Evolutionary conservation across 1,140 invertebrate genomes (phyloP).

Genomic region (Littorina saxatilis): DNA sequence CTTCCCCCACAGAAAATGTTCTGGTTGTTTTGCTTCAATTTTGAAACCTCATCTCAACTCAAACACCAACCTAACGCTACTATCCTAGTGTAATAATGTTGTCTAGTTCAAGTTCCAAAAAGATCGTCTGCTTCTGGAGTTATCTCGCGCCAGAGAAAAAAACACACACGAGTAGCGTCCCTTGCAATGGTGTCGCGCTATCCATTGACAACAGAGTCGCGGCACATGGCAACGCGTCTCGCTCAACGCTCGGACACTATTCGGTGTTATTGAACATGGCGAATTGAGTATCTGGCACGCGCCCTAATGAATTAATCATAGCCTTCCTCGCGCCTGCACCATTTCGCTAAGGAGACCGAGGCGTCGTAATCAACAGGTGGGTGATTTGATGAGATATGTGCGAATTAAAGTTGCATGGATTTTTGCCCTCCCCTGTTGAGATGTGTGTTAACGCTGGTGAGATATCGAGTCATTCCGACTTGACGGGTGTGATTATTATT

Average conservation of each 20-base stretch:
- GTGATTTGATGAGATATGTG: neutral
- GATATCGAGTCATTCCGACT: too few species aligned
- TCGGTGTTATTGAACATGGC: neutral
- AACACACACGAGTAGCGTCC: slow-evolving; percentile 25
- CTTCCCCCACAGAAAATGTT: too few species aligned
- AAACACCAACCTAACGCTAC: too few species aligned
- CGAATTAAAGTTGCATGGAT: too few species aligned
- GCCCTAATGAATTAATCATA: neutral
- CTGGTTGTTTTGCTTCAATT: too few species aligned
- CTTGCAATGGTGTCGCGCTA: slow-evolving; percentile 11
- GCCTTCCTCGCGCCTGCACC: neutral
- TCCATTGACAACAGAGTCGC: slow-evolving; percentile 39
- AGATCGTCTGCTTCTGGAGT: neutral
- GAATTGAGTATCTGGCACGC: neutral
- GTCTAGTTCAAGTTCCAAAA: too few species aligned
- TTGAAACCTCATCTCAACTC: too few species aligned
- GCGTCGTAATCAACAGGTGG: neutral
- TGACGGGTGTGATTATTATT: too few species aligned
- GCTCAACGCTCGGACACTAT: neutral
- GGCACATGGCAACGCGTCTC: slow-evolving; percentile 38
- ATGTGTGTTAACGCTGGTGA: too few species aligned
- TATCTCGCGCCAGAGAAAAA: neutral
- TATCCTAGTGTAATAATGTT: too few species aligned
- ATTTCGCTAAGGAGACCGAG: neutral
- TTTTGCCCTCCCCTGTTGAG: too few species aligned